Base-by-base conservation (phyloP, 2,113 vertebrate species). In the Phainopepla nitens region DNA sequence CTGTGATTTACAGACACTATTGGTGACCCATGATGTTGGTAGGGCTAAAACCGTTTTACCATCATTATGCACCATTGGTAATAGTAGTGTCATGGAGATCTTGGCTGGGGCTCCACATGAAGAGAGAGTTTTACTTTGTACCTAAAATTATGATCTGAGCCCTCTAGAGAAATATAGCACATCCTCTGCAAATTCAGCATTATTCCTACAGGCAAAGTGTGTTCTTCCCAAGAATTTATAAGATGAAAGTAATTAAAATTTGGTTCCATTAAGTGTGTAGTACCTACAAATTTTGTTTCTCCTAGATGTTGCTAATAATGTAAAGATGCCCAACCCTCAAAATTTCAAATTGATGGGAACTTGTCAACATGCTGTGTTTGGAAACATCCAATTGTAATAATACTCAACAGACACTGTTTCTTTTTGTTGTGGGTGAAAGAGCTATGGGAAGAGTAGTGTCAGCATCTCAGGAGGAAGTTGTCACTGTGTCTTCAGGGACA, bases 71-170 rank as follows among this genome's bases (percentile, higher is more conserved):
- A 41, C 44, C 35, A 4, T 1, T 27, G 29, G 39, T 64, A 73
- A 19, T 13, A 16, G 3, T 19, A 50, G 2, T 20, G 27, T 41
- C 56, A 47, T 0, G 0, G 64, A 57, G 33, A 49, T 42, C 33
- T 77, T 33, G 21, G 9, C 0, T 42, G 28, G 27, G 5, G 21
- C 3, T 68, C 25, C 22, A 36, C 28, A 11, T 0, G 1, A 44
- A 73, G 29, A 51, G 4, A 15, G 10, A 13, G 27, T 56, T 93
- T 65, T 81, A 62, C 17, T 87, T 89, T 65, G 24, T 20, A 36
- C 28, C 18, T 78, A 58, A 77, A 86, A 54, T 58, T 28, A 13
- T 70, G 28, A 85, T 33, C 53, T 68, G n/a, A 75, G 13, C 16
- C 27, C 47, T n/a, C n/a, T 29, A 56, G 39, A 62, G 33, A 73